These are phyloP conservation scores for Fringilla coelebs DNA, from an alignment of 2,797 vertebrate genomes.

Conservation along the genomic window DNA sequence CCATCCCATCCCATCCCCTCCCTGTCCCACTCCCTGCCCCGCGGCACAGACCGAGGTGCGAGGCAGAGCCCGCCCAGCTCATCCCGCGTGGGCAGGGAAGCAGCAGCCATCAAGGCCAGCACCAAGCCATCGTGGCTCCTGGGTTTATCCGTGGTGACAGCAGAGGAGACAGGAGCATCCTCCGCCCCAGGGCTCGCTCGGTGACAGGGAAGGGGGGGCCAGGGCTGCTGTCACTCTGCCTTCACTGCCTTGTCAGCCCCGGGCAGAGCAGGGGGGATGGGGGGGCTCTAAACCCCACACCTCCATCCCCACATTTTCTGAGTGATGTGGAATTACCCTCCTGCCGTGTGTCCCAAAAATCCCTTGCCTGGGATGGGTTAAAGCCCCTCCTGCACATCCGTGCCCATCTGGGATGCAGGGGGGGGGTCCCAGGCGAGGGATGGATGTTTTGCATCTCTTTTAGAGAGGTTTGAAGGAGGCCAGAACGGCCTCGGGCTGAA, in stretches of 20 bases:
- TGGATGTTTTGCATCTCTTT: not conserved
- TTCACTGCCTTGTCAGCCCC: not conserved
- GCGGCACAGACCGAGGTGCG: fast-evolving
- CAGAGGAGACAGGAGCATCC: not conserved
- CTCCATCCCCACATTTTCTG: not conserved
- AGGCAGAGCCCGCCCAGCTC: not conserved
- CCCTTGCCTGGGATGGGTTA: not conserved
- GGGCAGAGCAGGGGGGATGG: not conserved
- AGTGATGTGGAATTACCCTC: fast-evolving
- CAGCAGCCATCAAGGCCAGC: not conserved
- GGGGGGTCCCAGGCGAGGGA: fast-evolving
- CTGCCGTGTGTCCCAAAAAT: not conserved
- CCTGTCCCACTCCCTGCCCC: no score
- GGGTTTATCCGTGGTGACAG: not conserved
- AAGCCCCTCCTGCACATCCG: not conserved
- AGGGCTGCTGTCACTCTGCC: not conserved
- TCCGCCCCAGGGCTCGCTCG: not conserved
- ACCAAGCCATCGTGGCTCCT: not conserved
- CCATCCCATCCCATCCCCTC: no score
- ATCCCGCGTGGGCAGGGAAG: not conserved
- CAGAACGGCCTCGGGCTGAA: not conserved
- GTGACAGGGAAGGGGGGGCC: not conserved
- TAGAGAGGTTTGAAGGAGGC: not conserved
- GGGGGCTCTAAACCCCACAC: not conserved
- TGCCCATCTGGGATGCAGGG: not conserved